Evolutionary conservation across 2,888 invertebrate species (phyloP), one percentile per base, ranked within the genome.

Genomic region (Phalangium opilio): DNA sequence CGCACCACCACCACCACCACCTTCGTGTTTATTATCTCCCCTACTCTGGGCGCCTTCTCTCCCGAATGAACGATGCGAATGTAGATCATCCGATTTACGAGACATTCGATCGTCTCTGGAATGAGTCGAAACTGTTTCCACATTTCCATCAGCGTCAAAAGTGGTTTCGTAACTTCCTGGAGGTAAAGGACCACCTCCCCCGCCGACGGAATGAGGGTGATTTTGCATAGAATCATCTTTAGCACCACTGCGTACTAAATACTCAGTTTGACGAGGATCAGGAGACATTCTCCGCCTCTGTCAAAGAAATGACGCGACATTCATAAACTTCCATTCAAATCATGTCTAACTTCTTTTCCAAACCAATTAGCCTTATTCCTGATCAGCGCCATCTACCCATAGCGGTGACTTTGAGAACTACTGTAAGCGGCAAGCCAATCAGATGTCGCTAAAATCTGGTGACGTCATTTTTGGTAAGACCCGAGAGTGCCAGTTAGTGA

Each of bases 91-190:
- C 19, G 82, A 82, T 59, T 81, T 79, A 52, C 71, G 65, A 8
- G 72, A 71, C 51, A 72, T 64, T 49, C 68, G 69, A 55, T 74
- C 73, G 43, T 79, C 79, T 60, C 82, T 83, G 66, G 84, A 83
- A 55, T 52, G 50, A 20, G 83, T 83, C 57, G 86, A 86, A 60
- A 86, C 80, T 3, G 90, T 89, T 67, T 90, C 89, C 53, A 87
- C 81, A 67, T 86, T 86, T 52, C 86, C 87, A 63, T 90, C 89
- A 59, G 86, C 74, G 67, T 87, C 90, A 68, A 85, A 89, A 32
- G 83, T 85, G 14, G 85, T 67, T 55, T 68, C 68, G 38, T 56
- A 54, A 34, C 54, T 49, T 35, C 53, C 53, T 34, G 48, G 47
- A n/a, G 27, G 27, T 27, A 27, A 27, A 27, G 27, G 43, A 27